Conservation (phyloP, 2,797 vertebrate species). For the Myotis findleyi region DNA sequence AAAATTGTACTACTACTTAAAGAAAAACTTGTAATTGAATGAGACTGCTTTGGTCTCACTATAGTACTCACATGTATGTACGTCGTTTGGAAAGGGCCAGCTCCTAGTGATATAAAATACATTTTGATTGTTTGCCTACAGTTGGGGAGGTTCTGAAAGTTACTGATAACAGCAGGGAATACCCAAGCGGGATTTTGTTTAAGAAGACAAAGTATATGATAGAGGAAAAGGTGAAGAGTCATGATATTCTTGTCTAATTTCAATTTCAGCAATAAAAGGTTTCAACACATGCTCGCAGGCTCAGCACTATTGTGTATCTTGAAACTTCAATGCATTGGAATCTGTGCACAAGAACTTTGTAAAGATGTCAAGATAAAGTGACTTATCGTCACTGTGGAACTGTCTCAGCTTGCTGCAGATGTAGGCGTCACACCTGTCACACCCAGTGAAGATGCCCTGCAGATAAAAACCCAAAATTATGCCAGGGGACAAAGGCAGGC, state of each 20-base stretch:
- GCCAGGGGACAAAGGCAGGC: background rate
- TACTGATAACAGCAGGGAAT: background rate
- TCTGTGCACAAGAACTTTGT: background rate
- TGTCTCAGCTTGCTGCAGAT: background rate
- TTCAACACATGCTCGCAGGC: background rate
- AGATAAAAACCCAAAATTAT: background rate
- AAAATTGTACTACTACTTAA: slow-evolving; percentile 44
- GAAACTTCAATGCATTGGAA: background rate
- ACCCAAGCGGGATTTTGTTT: background rate
- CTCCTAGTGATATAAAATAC: background rate
- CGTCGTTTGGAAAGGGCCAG: background rate
- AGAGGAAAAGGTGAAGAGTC: background rate
- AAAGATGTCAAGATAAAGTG: background rate
- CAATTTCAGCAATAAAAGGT: background rate
- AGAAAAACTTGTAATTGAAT: slow-evolving; percentile 55
- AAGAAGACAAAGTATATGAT: background rate
- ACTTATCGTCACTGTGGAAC: background rate
- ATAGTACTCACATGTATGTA: background rate
- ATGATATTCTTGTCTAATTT: background rate
- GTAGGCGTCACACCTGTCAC: accelerated
- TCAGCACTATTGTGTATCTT: background rate
- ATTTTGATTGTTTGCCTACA: background rate
- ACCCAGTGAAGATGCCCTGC: background rate
- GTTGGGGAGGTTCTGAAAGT: background rate
- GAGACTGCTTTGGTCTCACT: slow-evolving; percentile 28